These are phyloP conservation scores for Dryobota labecula DNA, from an alignment of 2,888 invertebrate species.

Conservation along the genomic window DNA sequence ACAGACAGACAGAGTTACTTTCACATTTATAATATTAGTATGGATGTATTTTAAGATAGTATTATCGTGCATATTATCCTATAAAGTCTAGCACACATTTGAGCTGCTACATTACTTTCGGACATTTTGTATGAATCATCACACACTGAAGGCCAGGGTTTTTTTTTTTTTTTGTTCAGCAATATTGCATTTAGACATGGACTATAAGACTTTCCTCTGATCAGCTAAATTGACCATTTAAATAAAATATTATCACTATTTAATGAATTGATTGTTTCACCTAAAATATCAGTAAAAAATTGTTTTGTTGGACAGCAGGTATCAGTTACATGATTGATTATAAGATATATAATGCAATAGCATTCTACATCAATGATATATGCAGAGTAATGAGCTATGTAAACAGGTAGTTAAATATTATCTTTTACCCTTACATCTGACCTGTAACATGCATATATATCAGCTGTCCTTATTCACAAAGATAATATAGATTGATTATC, in stretches of 20 bases:
- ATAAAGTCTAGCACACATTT: not conserved
- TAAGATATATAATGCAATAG: conserved; percentile 54
- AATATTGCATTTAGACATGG: not conserved
- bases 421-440: conserved; percentile 60
- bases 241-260: conserved; percentile 9
- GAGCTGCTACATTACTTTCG: not conserved
- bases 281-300: not conserved
- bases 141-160: not conserved
- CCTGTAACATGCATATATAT: conserved; percentile 49
- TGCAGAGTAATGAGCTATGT: conserved; percentile 45
- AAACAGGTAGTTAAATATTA: conserved; percentile 64
- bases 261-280: not conserved
- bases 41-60: too few relatives aligned
- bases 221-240: not conserved
- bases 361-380: conserved; percentile 40
- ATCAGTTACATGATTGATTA: conserved; percentile 25
- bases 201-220: not conserved
- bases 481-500: conserved; percentile 50
- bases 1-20: too few relatives aligned
- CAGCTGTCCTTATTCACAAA: conserved; percentile 36
- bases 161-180: not conserved
- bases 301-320: not conserved
- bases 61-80: too few relatives aligned
- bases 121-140: not conserved
- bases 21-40: too few relatives aligned